A percentile compares a stretch with the other conserved stretches of the same genome.
Conservation (phyloP, 2,113 vertebrate species). For the Passer domesticus region DNA sequence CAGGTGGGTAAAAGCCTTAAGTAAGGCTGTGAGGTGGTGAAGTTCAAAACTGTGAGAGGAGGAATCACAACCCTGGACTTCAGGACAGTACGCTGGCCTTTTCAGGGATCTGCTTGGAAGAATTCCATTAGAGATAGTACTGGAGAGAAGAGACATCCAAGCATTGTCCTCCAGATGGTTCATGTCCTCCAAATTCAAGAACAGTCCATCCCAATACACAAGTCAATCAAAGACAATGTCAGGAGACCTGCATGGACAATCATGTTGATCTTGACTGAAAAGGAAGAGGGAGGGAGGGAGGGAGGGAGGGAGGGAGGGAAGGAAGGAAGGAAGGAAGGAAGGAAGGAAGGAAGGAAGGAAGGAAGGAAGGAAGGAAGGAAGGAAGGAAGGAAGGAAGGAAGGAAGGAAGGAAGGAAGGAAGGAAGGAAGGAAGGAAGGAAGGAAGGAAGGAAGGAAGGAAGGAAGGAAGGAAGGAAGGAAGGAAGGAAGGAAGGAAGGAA, state of each 20-base stretch:
- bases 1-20: background rate
- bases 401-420: background rate
- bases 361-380: rapidly evolving
- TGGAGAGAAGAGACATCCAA: background rate
- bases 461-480: background rate
- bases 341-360: background rate
- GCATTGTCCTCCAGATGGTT: background rate
- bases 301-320: background rate
- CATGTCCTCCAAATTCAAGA: background rate
- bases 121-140: background rate
- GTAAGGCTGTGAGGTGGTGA: too few relatives aligned
- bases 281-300: background rate
- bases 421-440: too few relatives aligned
- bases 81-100: background rate
- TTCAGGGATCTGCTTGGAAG: background rate
- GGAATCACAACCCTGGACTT: background rate
- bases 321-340: background rate
- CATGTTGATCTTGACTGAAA: background rate
- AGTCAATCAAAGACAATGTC: background rate
- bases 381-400: background rate
- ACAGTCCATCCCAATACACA: background rate
- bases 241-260: rapidly evolving
- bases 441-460: background rate
- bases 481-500: background rate
- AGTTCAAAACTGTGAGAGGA: background rate